Evolutionary conservation across 1,140 invertebrate genomes (phyloP).

Genomic region (Geopemphigus sp.): DNA sequence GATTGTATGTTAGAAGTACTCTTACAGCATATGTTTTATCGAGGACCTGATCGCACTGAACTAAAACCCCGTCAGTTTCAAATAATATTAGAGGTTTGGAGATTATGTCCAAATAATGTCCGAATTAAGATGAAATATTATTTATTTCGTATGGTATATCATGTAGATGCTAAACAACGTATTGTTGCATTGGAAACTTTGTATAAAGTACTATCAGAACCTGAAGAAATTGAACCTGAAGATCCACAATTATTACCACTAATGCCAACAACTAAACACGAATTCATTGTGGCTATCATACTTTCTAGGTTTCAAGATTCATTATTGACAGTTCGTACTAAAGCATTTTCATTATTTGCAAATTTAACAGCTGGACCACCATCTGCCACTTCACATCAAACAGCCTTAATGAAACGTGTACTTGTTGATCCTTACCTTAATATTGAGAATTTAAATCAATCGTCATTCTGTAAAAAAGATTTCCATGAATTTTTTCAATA

Average conservation of each 20-base stretch:
- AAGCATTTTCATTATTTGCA: slow-evolving; percentile 31
- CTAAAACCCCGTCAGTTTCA: slow-evolving; percentile 37
- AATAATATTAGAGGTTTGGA: slow-evolving; percentile 46
- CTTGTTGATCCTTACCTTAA: slow-evolving; percentile 37
- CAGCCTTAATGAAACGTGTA: slow-evolving; percentile 16
- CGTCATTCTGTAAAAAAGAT: slow-evolving; percentile 38
- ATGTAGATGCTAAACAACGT: slow-evolving; percentile 40
- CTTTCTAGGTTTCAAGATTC: slow-evolving; percentile 40
- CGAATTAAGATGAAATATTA: slow-evolving; percentile 45
- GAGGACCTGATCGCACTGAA: slow-evolving; percentile 46
- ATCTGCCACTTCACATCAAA: slow-evolving; percentile 38
- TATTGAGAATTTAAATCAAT: slow-evolving; percentile 27
- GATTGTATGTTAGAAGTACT: slow-evolving; percentile 28
- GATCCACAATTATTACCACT: slow-evolving; percentile 1
- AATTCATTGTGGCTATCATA: slow-evolving; percentile 31
- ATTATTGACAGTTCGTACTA: slow-evolving; percentile 40
- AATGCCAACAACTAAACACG: slow-evolving; percentile 42
- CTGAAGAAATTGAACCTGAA: slow-evolving; percentile 32
- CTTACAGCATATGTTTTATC: slow-evolving; percentile 36
- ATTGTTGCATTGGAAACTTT: slow-evolving; percentile 29
- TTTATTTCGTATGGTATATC: slow-evolving; percentile 27
- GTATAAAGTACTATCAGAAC: slow-evolving; percentile 35
- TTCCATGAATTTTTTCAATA: slow-evolving; percentile 36
- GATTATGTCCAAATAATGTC: slow-evolving; percentile 30
- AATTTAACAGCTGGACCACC: slow-evolving; percentile 27